Evolutionary conservation across 2,888 invertebrate genomes (phyloP), one percentile per base, ranked within the genome.

Genomic region (Phlogophora meticulosa): DNA sequence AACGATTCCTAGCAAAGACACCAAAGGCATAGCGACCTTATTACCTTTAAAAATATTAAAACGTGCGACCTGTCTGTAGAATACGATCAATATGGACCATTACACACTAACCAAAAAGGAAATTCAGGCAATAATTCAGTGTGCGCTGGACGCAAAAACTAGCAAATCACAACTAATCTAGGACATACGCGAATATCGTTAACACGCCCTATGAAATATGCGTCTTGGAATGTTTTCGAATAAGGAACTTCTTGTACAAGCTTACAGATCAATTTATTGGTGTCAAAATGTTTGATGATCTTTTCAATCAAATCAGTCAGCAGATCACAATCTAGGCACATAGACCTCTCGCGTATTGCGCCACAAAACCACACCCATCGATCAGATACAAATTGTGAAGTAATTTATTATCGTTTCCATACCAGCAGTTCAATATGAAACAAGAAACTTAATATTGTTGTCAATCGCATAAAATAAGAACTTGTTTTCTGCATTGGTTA

Each of bases 181-280:
- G 78, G 53, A 55, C 78, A 38, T 42, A 10, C 9, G 15, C 17
- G 34, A 66, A 72, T 72, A 66, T 61, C 72, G 17, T 57, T 66
- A 32, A 28, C 57, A 55, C 60, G 57, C 78, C 73, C 52, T 58
- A 51, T 38, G 13, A 49, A 45, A 38, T 7, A 22, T 45, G 17
- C 22, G 10, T 48, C 17, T 48, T n/a, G n/a, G 45, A 53, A 55
- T 70, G 43, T 62, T 53, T 22, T 45, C 10, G 55, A 24, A 7
- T 24, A n/a, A 20, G 24, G 46, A 17, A 46, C 51, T 20, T 13
- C 15, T 36, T 52, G 28, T 10, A 17, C 22, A 4, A 51, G 7
- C 10, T 34, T 38, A 40, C 42, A 71, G 36, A 52, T 46, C 45
- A 66, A 45, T 56, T 48, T 40, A 65, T 45, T 52, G 24, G 15